These are phyloP conservation scores for Trachythela sp. DNA, from an alignment of 64 coral and sea anemone species.

Conservation along the genomic window DNA sequence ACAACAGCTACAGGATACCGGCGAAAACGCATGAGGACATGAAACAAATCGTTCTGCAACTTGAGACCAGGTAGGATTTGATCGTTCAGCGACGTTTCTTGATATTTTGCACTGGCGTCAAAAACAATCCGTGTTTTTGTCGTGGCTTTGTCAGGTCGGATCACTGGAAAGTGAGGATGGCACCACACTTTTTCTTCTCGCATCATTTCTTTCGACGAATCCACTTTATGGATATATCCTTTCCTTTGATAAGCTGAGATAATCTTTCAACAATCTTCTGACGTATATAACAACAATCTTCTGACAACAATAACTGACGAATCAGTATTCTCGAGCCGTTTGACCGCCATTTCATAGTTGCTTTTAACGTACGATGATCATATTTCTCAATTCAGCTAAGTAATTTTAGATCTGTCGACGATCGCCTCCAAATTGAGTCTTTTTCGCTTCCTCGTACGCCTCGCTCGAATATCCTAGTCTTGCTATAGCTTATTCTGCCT, in stretches of 20 bases:
- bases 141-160: neutral
- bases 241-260: neutral
- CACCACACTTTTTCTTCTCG: neutral
- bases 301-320: neutral
- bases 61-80: neutral
- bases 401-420: constrained; percentile 13
- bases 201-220: neutral
- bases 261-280: neutral
- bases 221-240: constrained; percentile 13
- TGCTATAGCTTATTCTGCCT: constrained; percentile 6
- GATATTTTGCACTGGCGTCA: neutral
- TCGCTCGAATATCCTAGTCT: constrained; percentile 15
- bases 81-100: neutral
- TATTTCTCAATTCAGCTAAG: neutral
- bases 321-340: neutral
- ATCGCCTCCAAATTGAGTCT: neutral
- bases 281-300: neutral
- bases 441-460: constrained; percentile 14
- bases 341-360: neutral
- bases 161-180: constrained; percentile 12
- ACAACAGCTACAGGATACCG: neutral
- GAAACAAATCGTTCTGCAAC: neutral
- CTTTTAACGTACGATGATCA: too few relatives aligned
- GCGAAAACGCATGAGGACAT: neutral
- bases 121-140: neutral